Conservation (phyloP, 2,113 vertebrate genomes). For the Proterorhinus semilunaris region DNA sequence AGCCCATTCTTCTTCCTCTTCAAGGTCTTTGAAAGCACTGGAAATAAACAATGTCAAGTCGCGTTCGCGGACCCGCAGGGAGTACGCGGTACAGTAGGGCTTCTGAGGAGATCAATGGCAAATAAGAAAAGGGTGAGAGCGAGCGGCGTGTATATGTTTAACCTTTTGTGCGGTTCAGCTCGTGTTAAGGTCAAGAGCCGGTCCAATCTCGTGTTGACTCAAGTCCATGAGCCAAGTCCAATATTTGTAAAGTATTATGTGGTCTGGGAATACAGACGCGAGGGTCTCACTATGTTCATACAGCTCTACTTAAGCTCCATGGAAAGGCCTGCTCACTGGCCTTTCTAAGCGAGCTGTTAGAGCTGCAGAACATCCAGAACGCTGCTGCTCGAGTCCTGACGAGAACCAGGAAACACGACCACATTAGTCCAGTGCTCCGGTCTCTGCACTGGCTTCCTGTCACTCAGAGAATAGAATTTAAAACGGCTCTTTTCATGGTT, state of each 20-base stretch:
- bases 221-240: neutral
- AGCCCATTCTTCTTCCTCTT: no score
- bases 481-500: no score
- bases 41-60: slow-evolving; percentile 49
- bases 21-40: slow-evolving; percentile 1
- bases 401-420: no score
- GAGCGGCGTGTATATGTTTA: neutral
- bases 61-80: slow-evolving; percentile 27
- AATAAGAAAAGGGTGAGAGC: slow-evolving; percentile 23
- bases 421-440: no score
- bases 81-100: slow-evolving; percentile 44
- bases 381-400: no score
- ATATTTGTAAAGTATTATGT: neutral
- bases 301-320: neutral
- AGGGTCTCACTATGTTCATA: neutral
- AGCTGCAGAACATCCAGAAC: no score
- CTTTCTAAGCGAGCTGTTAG: no score
- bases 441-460: no score
- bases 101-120: slow-evolving; percentile 53
- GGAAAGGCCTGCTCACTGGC: no score
- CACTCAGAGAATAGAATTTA: no score
- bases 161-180: neutral
- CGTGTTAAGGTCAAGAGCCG: neutral
- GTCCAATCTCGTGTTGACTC: neutral
- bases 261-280: neutral